phyloP scores from a whole-genome alignment of 2,113 vertebrate genomes.

The Chionis minor region DNA sequence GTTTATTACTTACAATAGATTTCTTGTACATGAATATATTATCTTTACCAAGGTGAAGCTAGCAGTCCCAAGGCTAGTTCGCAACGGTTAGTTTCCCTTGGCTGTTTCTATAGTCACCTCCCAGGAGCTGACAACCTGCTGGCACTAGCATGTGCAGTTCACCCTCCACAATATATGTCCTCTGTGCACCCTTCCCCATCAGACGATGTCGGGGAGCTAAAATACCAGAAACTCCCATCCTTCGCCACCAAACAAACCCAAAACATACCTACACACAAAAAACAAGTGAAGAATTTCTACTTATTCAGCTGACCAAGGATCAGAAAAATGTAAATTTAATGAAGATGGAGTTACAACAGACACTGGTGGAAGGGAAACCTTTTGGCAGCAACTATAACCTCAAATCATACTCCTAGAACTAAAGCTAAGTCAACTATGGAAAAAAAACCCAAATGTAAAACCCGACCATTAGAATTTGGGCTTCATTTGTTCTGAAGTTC shows the following conservation, averaged over 20 bases:
- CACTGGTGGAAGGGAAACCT: neutral
- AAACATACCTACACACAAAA: neutral
- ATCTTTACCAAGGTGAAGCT: neutral
- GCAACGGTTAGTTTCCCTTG: neutral
- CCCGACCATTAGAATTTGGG: neutral
- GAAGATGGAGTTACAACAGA: neutral
- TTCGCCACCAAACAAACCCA: neutral
- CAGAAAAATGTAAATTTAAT: neutral
- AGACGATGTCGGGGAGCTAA: neutral
- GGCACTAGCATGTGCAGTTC: neutral
- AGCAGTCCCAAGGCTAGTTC: neutral
- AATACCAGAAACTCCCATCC: neutral
- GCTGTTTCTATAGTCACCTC: neutral
- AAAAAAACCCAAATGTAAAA: neutral
- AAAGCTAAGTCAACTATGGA: neutral
- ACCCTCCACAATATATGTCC: fast-evolving
- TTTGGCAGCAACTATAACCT: neutral
- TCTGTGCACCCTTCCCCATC: neutral
- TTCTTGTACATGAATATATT: neutral
- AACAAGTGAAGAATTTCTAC: neutral
- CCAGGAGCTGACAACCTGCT: neutral
- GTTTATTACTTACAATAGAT: neutral
- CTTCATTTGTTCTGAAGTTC: neutral
- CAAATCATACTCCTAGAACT: neutral
- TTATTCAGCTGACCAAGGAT: neutral